phyloP scores from a whole-genome alignment of 1,140 invertebrate species.

The Tetramorium parvispinum region DNA sequence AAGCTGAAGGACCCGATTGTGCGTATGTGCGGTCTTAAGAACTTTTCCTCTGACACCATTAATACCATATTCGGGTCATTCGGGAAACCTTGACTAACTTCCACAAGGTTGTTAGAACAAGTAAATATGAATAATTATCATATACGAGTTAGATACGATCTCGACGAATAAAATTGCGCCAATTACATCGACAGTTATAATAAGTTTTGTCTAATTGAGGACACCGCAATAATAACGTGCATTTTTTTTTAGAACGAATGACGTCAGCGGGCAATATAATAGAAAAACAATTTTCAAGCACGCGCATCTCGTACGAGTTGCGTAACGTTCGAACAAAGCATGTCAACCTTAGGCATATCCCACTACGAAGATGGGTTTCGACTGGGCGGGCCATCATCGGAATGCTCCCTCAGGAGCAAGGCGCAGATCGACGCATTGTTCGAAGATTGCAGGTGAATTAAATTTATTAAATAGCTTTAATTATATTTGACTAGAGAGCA shows the following conservation, averaged over 20 bases:
- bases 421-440: conserved; percentile 92
- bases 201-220: background rate
- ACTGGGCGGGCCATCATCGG: conserved; percentile 80
- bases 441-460: conserved; percentile 86
- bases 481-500: background rate
- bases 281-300: conserved; percentile 2
- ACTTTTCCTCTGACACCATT: conserved; percentile 27
- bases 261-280: conserved; percentile 9
- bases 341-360: conserved; percentile 76
- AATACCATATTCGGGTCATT: conserved; percentile 19
- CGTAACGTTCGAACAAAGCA: conserved; percentile 15
- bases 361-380: conserved; percentile 82
- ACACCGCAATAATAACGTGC: background rate
- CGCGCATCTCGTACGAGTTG: background rate
- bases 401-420: conserved; percentile 84
- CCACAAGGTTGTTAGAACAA: background rate
- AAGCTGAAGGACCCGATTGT: conserved; percentile 25
- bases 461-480: background rate
- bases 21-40: background rate
- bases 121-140: background rate
- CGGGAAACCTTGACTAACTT: background rate
- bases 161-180: background rate
- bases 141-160: background rate
- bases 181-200: background rate
- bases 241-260: conserved; percentile 65